Evolutionary conservation across 1,140 invertebrate species (phyloP).

Genomic region (Aphaenogaster floridana): DNA sequence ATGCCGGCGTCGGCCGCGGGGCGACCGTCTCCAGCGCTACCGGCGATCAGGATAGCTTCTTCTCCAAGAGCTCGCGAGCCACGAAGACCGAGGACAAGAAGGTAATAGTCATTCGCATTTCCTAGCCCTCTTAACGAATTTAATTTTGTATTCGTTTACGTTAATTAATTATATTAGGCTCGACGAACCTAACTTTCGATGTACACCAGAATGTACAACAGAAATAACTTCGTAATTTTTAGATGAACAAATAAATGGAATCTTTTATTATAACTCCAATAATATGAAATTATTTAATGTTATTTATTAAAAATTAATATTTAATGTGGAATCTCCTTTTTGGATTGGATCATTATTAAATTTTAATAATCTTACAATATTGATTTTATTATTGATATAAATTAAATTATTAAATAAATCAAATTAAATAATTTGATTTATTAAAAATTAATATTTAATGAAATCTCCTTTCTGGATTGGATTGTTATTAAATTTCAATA

Average conservation of each 20-base stretch:
- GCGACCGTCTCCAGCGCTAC: conserved; percentile 71
- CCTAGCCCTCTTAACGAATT: background rate
- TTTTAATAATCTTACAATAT: too few relatives aligned
- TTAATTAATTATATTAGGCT: background rate
- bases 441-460: too few relatives aligned
- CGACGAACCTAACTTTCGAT: background rate
- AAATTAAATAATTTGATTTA: too few relatives aligned
- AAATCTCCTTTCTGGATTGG: too few relatives aligned
- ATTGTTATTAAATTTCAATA: too few relatives aligned
- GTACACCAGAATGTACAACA: background rate
- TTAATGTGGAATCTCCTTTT: too few relatives aligned
- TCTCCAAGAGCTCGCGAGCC: conserved; percentile 84
- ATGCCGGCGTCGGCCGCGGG: conserved; percentile 70
- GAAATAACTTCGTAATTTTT: background rate
- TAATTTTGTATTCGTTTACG: background rate
- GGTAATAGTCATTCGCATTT: conserved; percentile 74
- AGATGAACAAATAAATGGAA: background rate
- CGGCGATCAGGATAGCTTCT: conserved; percentile 86
- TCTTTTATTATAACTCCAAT: background rate
- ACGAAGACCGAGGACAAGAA: conserved; percentile 86
- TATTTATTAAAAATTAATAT: too few relatives aligned
- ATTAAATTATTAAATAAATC: background rate
- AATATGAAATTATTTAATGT: background rate
- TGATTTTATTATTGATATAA: background rate
- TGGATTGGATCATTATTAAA: too few relatives aligned